These are phyloP conservation scores for Tiaroga cobitis DNA, from an alignment of 2,797 vertebrate genomes.

Conservation along the genomic window DNA sequence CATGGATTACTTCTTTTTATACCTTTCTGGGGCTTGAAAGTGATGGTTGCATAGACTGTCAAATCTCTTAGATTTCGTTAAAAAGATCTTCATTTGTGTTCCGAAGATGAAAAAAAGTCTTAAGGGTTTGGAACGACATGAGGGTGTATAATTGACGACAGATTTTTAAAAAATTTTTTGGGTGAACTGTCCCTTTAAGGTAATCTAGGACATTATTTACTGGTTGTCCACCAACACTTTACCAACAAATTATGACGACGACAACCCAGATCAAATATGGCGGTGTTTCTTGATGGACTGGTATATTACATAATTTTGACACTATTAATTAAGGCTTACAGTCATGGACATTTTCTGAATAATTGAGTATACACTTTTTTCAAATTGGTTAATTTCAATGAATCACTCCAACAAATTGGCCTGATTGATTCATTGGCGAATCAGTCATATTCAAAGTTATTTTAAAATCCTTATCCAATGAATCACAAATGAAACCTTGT, in stretches of 20 bases:
- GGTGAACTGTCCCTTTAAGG: too few species aligned
- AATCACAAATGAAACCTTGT: not conserved
- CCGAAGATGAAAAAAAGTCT: too few species aligned
- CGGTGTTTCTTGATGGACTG: not conserved
- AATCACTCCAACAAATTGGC: not conserved
- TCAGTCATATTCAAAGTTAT: not conserved
- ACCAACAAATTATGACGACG: too few species aligned
- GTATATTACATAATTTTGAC: not conserved
- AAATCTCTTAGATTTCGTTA: too few species aligned
- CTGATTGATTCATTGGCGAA: not conserved
- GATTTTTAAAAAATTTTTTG: too few species aligned
- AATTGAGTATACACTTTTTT: not conserved
- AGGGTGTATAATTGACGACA: too few species aligned
- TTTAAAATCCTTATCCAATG: not conserved
- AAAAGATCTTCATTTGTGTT: too few species aligned
- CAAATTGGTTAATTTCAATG: not conserved
- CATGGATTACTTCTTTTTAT: too few species aligned
- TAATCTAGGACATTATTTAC: not conserved
- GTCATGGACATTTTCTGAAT: not conserved
- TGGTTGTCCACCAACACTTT: not conserved
- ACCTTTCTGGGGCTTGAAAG: too few species aligned
- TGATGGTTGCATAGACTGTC: too few species aligned
- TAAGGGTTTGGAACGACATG: too few species aligned
- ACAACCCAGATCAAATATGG: not conserved
- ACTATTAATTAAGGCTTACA: not conserved